Evolutionary conservation across 2,888 invertebrate genomes (phyloP).

Genomic region (Theodoxus fluviatilis): DNA sequence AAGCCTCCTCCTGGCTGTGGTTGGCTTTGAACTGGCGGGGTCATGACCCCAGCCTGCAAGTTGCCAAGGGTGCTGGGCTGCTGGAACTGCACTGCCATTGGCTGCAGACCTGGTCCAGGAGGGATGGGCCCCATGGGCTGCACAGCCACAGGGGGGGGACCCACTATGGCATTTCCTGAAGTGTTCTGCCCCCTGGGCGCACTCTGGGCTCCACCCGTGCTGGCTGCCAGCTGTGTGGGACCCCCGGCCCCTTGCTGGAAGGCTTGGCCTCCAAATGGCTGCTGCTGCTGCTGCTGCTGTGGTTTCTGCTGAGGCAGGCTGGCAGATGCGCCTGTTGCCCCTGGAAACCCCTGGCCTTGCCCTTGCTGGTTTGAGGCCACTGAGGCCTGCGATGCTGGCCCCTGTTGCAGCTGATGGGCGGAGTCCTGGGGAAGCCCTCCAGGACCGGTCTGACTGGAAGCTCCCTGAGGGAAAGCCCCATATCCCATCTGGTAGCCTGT

Average conservation of each 20-base stretch:
- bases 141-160: conserved; percentile 15
- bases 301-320: conserved; percentile 20
- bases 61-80: neutral
- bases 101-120: conserved; percentile 25
- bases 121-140: conserved; percentile 9
- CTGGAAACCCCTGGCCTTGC: conserved; percentile 11
- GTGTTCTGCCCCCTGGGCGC: no score
- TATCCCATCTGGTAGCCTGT: no score
- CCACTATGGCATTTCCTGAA: conserved; percentile 4
- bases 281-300: conserved; percentile 26
- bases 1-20: no score
- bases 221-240: no score
- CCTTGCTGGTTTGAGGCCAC: neutral
- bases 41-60: no score
- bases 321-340: conserved; percentile 25
- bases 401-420: neutral
- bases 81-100: neutral
- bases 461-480: no score
- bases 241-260: conserved; percentile 3
- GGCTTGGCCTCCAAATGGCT: neutral
- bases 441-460: no score
- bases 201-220: no score
- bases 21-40: no score
- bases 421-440: neutral
- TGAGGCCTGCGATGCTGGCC: neutral